These are phyloP conservation scores for Habrosyne pyritoides DNA, from an alignment of 2,888 invertebrate species.

Conservation along the genomic window DNA sequence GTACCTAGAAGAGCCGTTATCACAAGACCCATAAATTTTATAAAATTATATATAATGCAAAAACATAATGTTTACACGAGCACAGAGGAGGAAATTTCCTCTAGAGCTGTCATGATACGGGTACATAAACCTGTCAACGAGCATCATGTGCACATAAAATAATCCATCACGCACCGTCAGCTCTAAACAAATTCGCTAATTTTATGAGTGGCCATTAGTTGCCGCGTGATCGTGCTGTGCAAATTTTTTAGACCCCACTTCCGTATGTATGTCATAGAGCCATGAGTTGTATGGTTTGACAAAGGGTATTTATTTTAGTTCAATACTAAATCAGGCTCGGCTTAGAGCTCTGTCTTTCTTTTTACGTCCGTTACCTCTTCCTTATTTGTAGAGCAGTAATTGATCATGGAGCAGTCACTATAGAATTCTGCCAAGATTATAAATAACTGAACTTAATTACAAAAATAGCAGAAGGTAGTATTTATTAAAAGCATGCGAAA, in stretches of 20 bases:
- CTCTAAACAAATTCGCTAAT: conserved; percentile 48
- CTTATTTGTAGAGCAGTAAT: neutral
- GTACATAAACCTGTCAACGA: conserved; percentile 26
- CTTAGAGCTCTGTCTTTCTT: neutral
- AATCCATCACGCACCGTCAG: conserved; percentile 54
- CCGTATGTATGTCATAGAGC: neutral
- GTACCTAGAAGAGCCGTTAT: neutral
- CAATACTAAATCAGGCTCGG: too few species aligned
- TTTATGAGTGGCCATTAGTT: conserved; percentile 17
- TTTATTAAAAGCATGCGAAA: conserved; percentile 34
- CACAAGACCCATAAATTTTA: neutral
- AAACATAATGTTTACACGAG: neutral
- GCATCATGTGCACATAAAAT: conserved; percentile 32
- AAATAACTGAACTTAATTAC: too few species aligned
- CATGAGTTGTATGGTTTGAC: neutral
- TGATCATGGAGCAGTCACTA: neutral
- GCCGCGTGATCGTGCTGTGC: neutral
- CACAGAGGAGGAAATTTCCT: conserved; percentile 46
- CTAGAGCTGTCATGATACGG: conserved; percentile 36
- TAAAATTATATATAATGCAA: neutral
- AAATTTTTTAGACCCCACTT: neutral
- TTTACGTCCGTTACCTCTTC: neutral
- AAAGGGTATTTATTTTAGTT: neutral
- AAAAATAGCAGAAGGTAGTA: neutral
- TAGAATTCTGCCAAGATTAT: neutral